Conservation (phyloP, 1,140 invertebrate genomes). For the Heliconius hewitsoni region DNA sequence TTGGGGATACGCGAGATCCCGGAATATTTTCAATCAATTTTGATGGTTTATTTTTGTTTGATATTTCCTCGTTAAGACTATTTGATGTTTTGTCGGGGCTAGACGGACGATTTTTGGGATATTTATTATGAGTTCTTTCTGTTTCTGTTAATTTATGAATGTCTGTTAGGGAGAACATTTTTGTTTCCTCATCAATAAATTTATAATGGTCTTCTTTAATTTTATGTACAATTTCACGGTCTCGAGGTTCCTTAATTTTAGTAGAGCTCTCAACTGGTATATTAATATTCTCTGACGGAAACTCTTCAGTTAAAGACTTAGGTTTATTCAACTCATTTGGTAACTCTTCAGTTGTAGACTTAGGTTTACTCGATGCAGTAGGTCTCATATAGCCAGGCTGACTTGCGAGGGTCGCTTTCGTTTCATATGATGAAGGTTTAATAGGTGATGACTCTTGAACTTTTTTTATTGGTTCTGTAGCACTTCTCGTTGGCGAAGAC, state of each 20-base stretch:
- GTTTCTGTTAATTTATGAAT: conserved; percentile 18
- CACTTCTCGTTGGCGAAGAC: conserved; percentile 31
- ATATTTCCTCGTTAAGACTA: conserved; percentile 12
- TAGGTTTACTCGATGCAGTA: conserved; percentile 50
- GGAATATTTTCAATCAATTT: neutral
- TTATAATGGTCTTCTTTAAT: conserved; percentile 59
- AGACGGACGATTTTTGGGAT: conserved; percentile 20
- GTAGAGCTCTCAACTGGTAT: neutral
- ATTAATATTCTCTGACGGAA: neutral
- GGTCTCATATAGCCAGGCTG: conserved; percentile 61
- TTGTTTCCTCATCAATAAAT: conserved; percentile 71
- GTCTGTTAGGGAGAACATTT: conserved; percentile 53
- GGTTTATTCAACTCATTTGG: conserved; percentile 36
- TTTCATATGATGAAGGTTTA: conserved; percentile 17
- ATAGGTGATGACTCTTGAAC: conserved; percentile 17
- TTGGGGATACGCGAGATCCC: conserved; percentile 7
- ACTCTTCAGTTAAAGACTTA: conserved; percentile 28
- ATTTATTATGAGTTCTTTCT: conserved; percentile 12
- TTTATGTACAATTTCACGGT: conserved; percentile 42
- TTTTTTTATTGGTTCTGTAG: conserved; percentile 26
- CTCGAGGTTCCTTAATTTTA: conserved; percentile 27
- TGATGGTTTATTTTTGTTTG: neutral
- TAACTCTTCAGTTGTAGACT: conserved; percentile 26
- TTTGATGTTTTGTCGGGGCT: conserved; percentile 34
- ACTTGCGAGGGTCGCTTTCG: conserved; percentile 21